Evolutionary conservation across 1,140 invertebrate genomes (phyloP).

Genomic region (Micrasema minimum): DNA sequence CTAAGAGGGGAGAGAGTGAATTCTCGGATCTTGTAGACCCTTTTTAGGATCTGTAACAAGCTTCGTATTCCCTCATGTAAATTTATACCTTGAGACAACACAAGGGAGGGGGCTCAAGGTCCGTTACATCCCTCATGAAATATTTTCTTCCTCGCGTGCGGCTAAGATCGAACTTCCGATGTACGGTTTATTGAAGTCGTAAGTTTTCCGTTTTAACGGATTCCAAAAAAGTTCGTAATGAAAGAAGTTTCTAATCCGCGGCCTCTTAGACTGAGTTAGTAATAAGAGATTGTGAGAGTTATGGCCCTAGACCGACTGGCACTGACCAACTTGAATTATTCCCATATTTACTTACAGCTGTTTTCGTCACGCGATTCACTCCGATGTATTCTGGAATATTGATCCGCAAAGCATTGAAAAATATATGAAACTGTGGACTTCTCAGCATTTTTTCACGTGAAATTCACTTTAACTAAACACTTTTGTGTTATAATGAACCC

Average conservation of each 20-base stretch:
- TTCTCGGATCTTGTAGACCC: too few species aligned
- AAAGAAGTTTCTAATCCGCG: conserved; percentile 32
- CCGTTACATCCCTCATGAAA: not conserved
- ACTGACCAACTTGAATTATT: conserved; percentile 8
- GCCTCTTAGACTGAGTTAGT: conserved; percentile 4
- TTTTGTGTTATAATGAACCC: too few species aligned
- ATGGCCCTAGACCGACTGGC: conserved; percentile 1
- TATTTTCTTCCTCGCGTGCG: conserved; percentile 11
- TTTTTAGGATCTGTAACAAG: not conserved
- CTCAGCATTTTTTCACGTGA: too few species aligned
- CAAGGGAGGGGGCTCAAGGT: not conserved
- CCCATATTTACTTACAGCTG: not conserved
- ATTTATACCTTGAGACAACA: conserved; percentile 23
- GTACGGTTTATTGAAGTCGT: conserved; percentile 15
- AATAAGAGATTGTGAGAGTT: conserved; percentile 16
- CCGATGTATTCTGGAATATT: too few species aligned
- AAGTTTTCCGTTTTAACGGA: conserved; percentile 32
- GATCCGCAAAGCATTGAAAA: too few species aligned
- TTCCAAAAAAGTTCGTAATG: conserved; percentile 32
- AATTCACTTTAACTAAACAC: too few species aligned
- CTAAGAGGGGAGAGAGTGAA: too few species aligned
- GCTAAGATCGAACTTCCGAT: conserved; percentile 15
- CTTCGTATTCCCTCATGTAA: conserved; percentile 11
- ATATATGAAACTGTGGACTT: too few species aligned
- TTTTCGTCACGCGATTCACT: conserved; percentile 5